Percentiles rank a stretch among this genome's conserved stretches.
Evolutionary conservation across 2,113 vertebrate species (phyloP).

Genomic region (Manacus vitellinus): DNA sequence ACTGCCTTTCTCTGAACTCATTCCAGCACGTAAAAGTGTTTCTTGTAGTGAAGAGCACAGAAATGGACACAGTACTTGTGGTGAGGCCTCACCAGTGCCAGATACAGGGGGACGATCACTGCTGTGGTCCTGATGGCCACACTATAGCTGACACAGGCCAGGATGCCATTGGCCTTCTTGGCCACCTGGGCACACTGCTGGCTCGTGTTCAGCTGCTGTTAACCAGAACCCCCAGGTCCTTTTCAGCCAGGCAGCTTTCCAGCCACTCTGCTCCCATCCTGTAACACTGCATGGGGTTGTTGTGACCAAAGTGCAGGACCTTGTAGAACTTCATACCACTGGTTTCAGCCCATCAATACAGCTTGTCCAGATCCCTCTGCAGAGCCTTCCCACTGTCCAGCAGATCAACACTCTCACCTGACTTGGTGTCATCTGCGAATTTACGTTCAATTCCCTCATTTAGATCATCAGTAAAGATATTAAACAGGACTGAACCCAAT

Average conservation of each 20-base stretch:
- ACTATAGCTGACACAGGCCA: background rate
- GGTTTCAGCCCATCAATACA: background rate
- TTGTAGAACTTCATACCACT: background rate
- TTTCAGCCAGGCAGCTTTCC: background rate
- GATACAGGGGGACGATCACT: rapidly evolving
- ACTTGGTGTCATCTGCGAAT: background rate
- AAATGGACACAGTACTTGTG: background rate
- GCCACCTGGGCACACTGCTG: rapidly evolving
- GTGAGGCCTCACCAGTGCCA: rapidly evolving
- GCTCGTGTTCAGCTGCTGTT: rapidly evolving
- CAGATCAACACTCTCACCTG: rapidly evolving
- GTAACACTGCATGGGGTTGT: background rate
- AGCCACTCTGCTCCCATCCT: too few species aligned
- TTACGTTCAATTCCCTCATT: background rate
- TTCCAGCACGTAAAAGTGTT: background rate
- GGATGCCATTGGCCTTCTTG: rapidly evolving
- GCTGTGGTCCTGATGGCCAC: background rate
- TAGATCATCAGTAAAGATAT: background rate
- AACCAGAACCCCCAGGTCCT: rapidly evolving
- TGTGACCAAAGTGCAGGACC: background rate
- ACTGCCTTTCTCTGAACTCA: rapidly evolving
- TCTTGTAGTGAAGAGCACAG: background rate
- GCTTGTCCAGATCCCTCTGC: background rate
- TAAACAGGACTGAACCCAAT: background rate
- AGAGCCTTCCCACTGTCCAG: background rate